These are phyloP conservation scores for Chaetodon trifasciatus DNA, from an alignment of 2,797 vertebrate genomes.

Conservation along the genomic window DNA sequence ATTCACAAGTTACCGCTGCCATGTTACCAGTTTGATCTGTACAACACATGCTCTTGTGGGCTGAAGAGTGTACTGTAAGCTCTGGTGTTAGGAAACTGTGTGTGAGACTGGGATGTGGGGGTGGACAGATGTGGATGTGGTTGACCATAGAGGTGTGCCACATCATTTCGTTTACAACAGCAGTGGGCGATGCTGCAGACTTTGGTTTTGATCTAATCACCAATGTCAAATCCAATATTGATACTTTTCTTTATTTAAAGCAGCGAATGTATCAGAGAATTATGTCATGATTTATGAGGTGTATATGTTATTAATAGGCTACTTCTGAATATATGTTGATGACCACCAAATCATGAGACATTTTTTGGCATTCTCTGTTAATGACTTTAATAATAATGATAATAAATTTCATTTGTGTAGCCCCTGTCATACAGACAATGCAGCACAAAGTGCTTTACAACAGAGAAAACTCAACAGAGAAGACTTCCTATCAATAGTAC, in stretches of 20 bases:
- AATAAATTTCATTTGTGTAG: too few species aligned
- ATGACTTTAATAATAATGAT: too few species aligned
- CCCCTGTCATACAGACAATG: too few species aligned
- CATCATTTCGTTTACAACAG: too few species aligned
- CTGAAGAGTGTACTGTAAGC: background rate
- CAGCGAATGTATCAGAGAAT: background rate
- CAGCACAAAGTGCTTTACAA: too few species aligned
- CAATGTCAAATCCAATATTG: too few species aligned
- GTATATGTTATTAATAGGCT: background rate
- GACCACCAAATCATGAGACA: too few species aligned
- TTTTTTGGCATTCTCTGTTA: too few species aligned
- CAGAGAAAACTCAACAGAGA: too few species aligned
- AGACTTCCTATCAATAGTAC: too few species aligned
- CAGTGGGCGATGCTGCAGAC: background rate
- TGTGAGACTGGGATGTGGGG: background rate
- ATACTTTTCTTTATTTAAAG: background rate
- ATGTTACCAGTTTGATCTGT: background rate
- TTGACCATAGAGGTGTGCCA: background rate
- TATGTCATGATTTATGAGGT: background rate
- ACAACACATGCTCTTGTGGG: background rate
- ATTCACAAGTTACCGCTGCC: background rate
- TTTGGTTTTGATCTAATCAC: background rate
- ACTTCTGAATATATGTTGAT: background rate
- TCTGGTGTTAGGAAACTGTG: background rate
- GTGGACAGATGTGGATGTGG: conserved; percentile 29